Conservation (phyloP, 2,888 invertebrate species). For the Crossocerus cetratus region DNA sequence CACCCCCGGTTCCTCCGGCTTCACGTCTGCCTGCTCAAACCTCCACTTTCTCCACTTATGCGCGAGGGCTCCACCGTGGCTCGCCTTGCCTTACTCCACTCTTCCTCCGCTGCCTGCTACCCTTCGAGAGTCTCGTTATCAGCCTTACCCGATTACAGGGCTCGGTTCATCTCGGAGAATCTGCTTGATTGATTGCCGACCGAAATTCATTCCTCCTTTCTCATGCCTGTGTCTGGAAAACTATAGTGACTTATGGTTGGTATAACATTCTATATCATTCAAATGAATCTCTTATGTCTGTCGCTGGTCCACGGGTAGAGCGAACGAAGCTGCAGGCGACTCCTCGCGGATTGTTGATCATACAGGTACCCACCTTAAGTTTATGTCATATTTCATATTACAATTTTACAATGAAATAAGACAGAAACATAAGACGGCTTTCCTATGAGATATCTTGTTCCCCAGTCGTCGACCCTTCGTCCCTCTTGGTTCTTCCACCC, state of each 20-base stretch:
- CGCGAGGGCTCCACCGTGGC: conserved; percentile 9
- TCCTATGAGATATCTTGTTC: conserved; percentile 67
- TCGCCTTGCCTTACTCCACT: neutral
- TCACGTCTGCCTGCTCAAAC: conserved; percentile 65
- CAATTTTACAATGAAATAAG: conserved; percentile 76
- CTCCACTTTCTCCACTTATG: conserved; percentile 56
- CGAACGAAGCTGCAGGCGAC: neutral
- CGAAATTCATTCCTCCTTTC: too few relatives aligned
- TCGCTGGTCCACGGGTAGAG: too few relatives aligned
- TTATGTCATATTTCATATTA: conserved; percentile 77
- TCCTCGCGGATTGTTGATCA: conserved; percentile 61
- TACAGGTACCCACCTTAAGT: conserved; percentile 77
- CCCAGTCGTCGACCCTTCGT: neutral
- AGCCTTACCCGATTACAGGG: conserved; percentile 2
- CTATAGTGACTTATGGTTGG: too few relatives aligned
- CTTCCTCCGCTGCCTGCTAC: conserved; percentile 1
- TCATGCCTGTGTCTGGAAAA: too few relatives aligned
- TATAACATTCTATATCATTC: too few relatives aligned
- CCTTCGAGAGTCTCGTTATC: neutral
- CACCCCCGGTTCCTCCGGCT: conserved; percentile 70
- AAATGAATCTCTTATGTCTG: too few relatives aligned
- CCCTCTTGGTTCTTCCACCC: neutral
- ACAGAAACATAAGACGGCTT: conserved; percentile 77
- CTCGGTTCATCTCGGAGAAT: neutral
- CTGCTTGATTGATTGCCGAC: neutral